A percentile compares a stretch with the other conserved stretches of the same genome.
phyloP scores from a whole-genome alignment of 1,140 invertebrate genomes.

The Drosophila sp. region DNA sequence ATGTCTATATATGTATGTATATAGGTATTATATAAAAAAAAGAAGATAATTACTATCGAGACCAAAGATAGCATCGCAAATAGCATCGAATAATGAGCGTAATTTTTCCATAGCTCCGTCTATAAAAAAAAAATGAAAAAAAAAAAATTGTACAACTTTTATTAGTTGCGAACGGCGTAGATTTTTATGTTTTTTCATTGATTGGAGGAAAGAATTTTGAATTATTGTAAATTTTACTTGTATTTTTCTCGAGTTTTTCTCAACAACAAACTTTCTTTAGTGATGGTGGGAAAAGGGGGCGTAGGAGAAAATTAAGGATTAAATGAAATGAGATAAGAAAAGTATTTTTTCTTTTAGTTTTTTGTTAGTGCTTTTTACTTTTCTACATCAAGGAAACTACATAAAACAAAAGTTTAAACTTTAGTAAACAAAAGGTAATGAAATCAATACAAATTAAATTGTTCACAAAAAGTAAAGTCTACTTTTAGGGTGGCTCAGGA shows the following conservation, averaged over 20 bases:
- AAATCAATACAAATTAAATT: constrained; percentile 11
- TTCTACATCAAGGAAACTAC: constrained; percentile 47
- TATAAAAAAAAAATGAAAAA: constrained; percentile 70
- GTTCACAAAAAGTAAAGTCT: not conserved
- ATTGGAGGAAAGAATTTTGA: constrained; percentile 25
- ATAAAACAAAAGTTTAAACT: not conserved
- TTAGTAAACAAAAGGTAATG: not conserved
- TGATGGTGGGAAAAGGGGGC: not conserved
- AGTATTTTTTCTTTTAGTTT: not conserved
- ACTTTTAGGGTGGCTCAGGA: not conserved
- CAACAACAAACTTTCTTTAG: constrained; percentile 56
- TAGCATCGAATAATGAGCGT: constrained; percentile 81
- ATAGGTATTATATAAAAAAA: constrained; percentile 37
- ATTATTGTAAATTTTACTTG: constrained; percentile 28
- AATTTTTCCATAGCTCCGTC: constrained; percentile 80
- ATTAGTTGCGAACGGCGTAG: constrained; percentile 65
- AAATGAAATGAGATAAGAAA: constrained; percentile 28
- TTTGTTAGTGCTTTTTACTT: constrained; percentile 48
- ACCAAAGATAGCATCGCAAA: constrained; percentile 81
- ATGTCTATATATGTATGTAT: constrained; percentile 43
- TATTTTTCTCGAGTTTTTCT: constrained; percentile 40
- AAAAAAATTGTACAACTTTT: constrained; percentile 79
- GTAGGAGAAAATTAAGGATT: not conserved
- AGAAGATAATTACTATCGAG: constrained; percentile 81
- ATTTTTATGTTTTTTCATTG: constrained; percentile 35